Evolutionary conservation across 2,888 invertebrate species (phyloP).

Genomic region (Vanessa cardui): DNA sequence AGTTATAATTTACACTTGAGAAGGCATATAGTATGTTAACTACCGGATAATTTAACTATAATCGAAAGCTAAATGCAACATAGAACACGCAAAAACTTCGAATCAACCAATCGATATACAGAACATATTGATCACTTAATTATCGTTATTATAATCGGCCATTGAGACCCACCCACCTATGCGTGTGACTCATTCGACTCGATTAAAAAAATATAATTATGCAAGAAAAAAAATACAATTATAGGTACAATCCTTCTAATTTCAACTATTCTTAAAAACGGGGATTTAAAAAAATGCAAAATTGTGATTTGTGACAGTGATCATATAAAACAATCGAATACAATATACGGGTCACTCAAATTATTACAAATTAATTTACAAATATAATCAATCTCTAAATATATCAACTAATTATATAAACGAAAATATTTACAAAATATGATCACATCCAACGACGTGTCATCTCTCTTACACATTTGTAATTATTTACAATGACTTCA

Average conservation of each 20-base stretch:
- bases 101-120: conserved; percentile 27
- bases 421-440: conserved; percentile 79
- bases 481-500: conserved; percentile 81
- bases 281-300: conserved; percentile 68
- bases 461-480: conserved; percentile 70
- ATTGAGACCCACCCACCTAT: conserved; percentile 61
- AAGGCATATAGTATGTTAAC: conserved; percentile 10
- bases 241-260: conserved; percentile 64
- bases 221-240: conserved; percentile 57
- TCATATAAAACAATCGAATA: conserved; percentile 70
- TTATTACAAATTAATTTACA: conserved; percentile 78
- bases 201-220: conserved; percentile 66
- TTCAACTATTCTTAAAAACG: conserved; percentile 63
- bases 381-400: conserved; percentile 76
- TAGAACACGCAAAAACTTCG: conserved; percentile 28
- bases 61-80: conserved; percentile 36
- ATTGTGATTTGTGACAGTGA: conserved; percentile 80
- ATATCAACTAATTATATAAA: conserved; percentile 73
- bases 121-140: conserved; percentile 21
- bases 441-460: conserved; percentile 67
- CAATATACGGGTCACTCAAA: conserved; percentile 73
- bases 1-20: conserved; percentile 19
- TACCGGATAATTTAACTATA: conserved; percentile 25
- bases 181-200: conserved; percentile 63
- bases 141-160: conserved; percentile 49